Percentiles rank a stretch among this genome's conserved stretches.
Conservation (phyloP, 2,888 invertebrate species). For the Pyrrhosoma nymphula region DNA sequence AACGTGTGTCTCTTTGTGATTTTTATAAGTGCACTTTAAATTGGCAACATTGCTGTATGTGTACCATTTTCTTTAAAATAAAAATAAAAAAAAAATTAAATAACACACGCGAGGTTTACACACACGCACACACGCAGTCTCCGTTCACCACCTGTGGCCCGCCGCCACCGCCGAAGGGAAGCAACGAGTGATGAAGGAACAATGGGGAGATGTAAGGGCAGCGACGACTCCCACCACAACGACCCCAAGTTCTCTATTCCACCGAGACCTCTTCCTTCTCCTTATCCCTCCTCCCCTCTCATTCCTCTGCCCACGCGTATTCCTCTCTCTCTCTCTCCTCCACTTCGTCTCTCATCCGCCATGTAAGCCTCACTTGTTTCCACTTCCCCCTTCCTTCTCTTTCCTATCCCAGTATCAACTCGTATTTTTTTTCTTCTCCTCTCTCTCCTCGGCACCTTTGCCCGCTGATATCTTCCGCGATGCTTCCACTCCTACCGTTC, state of each 20-base stretch:
- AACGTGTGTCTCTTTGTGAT: no score
- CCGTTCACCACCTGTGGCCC: not conserved
- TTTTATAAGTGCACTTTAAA: no score
- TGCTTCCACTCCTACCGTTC: no score
- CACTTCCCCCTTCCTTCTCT: not conserved
- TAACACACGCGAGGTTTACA: no score
- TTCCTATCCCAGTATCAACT: not conserved
- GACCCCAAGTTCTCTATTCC: not conserved
- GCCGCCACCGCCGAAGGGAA: not conserved
- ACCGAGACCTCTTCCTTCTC: not conserved
- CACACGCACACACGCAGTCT: not conserved
- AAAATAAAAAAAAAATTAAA: no score
- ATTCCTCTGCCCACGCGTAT: not conserved
- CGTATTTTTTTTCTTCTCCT: no score
- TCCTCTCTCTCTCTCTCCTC: not conserved
- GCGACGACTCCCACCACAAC: conserved; percentile 20
- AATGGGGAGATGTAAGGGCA: conserved; percentile 51
- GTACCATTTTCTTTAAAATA: no score
- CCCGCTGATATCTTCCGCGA: no score
- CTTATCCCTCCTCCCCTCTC: not conserved
- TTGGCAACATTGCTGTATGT: no score
- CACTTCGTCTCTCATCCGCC: not conserved
- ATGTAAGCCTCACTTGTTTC: not conserved
- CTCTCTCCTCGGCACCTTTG: no score
- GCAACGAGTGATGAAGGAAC: conserved; percentile 40